Conservation (phyloP, 2,888 invertebrate genomes). For the Ichneumoninae sp. region DNA sequence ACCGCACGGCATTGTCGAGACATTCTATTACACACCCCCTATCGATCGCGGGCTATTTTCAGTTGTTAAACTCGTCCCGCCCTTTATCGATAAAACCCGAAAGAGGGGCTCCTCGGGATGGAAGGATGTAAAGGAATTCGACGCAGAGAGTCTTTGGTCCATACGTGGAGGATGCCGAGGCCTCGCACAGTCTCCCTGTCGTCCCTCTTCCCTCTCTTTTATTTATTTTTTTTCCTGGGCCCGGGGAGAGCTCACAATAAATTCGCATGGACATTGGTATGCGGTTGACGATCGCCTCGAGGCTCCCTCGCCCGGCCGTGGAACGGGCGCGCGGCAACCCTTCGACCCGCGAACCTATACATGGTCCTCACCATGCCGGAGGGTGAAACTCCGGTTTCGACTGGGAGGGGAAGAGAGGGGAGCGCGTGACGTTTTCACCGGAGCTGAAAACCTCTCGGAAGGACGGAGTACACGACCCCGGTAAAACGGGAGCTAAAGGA, state of each 20-base stretch:
- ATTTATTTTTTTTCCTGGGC: constrained; percentile 40
- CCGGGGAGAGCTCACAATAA: constrained; percentile 63
- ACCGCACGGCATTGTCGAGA: background rate
- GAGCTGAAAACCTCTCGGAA: constrained; percentile 36
- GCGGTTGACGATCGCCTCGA: constrained; percentile 69
- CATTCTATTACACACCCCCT: background rate
- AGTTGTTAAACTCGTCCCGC: constrained; percentile 32
- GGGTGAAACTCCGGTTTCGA: constrained; percentile 40
- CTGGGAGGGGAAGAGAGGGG: constrained; percentile 8
- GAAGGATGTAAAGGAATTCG: constrained; percentile 60
- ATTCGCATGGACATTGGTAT: constrained; percentile 71
- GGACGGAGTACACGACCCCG: background rate
- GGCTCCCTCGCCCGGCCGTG: constrained; percentile 45
- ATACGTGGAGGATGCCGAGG: constrained; percentile 35
- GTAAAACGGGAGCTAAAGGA: constrained; percentile 23
- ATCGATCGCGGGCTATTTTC: constrained; percentile 33
- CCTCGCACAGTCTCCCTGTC: constrained; percentile 12
- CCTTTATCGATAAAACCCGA: constrained; percentile 27
- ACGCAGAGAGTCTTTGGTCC: constrained; percentile 45
- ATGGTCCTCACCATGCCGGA: constrained; percentile 50
- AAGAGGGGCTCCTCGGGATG: constrained; percentile 20
- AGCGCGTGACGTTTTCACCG: constrained; percentile 60
- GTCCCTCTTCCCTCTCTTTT: constrained; percentile 6
- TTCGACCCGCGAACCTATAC: constrained; percentile 55
- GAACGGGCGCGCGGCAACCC: constrained; percentile 52